Base-by-base conservation (phyloP, 1,140 invertebrate genomes). In the Medauroidea extradentata region DNA sequence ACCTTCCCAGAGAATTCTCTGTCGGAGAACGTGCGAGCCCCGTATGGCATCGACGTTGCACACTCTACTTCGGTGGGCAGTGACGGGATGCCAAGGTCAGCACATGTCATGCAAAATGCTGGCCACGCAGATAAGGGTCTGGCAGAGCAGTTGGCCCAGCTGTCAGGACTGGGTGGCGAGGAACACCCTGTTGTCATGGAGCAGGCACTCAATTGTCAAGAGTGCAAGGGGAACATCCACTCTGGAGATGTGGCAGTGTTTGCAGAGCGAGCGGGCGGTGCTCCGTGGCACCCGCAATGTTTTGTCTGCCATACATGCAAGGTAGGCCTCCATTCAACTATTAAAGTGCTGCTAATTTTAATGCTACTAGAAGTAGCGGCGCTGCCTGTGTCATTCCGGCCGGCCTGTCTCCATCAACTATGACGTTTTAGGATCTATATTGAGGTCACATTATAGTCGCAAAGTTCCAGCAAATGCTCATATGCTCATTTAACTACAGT, bases 271-370 rank as follows among this genome's bases (percentile, higher is more conserved):
- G 88, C 89, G 14, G 86, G 87, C 1, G 59, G 65, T 24, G 42
- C 83, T 11, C 83, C 85, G 55, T 96, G 92, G 89, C 93, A 95
- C 79, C 90, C 92, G 3, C 80, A 84, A 23, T 96, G 93, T 69
- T 96, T 96, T 69, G 83, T 85, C 64, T 96, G 93, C 69, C 78
- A 79, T 57, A 86, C 84, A 25, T 96, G 93, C 67, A 83, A 90
- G 53, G 79, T 71, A 63, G 56, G 42, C 53, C 49, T n/a, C n/a
- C n/a, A n/a, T n/a, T n/a, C n/a, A n/a, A n/a, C n/a, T n/a, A n/a
- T n/a, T n/a, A n/a, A n/a, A n/a, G n/a, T n/a, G n/a, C n/a, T n/a
- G n/a, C n/a, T n/a, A n/a, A n/a, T n/a, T n/a, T n/a, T n/a, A 53
- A 19, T 50, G 39, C 39, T n/a, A 41, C 16, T 41, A n/a, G 39